Conservation (phyloP, 1,140 invertebrate species). For the Zaprionus davidi region DNA sequence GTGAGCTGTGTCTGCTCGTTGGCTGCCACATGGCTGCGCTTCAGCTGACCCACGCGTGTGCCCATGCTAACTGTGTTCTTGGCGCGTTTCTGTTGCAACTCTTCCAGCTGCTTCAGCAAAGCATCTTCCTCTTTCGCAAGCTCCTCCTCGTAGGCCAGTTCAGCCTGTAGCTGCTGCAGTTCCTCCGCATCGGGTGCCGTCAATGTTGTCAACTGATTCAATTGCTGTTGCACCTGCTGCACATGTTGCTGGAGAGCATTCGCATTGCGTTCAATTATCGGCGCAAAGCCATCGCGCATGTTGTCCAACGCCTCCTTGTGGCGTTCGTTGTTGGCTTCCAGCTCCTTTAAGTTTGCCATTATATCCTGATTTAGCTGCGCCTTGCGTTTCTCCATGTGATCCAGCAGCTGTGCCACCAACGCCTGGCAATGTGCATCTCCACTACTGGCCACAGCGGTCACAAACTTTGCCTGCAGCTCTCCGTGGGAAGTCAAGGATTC, state of each 20-base stretch:
- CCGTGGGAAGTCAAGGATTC: conserved; percentile 36
- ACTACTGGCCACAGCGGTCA: conserved; percentile 22
- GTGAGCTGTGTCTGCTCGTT: conserved; percentile 38
- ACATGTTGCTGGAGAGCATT: conserved; percentile 51
- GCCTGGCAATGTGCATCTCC: conserved; percentile 47
- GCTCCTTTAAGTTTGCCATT: conserved; percentile 45
- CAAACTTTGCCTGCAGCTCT: conserved; percentile 46
- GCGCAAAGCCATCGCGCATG: conserved; percentile 55
- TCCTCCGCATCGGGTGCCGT: conserved; percentile 49
- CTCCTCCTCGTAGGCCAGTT: conserved; percentile 57
- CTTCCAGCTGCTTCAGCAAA: conserved; percentile 58
- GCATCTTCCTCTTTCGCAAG: conserved; percentile 56
- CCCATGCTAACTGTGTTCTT: conserved; percentile 56
- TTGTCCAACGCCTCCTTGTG: conserved; percentile 59
- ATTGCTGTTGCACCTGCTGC: conserved; percentile 39
- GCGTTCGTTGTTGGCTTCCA: conserved; percentile 57
- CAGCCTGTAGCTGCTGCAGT: conserved; percentile 53
- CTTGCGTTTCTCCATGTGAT: conserved; percentile 60
- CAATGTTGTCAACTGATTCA: conserved; percentile 47
- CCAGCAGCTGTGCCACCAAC: conserved; percentile 50
- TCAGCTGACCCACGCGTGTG: conserved; percentile 40
- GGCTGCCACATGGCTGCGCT: conserved; percentile 37
- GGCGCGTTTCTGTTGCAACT: conserved; percentile 52
- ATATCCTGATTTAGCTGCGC: conserved; percentile 53
- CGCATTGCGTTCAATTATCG: conserved; percentile 50